Conservation (phyloP, 2,113 vertebrate genomes). For the Hypocryptadius cinnamomeus region DNA sequence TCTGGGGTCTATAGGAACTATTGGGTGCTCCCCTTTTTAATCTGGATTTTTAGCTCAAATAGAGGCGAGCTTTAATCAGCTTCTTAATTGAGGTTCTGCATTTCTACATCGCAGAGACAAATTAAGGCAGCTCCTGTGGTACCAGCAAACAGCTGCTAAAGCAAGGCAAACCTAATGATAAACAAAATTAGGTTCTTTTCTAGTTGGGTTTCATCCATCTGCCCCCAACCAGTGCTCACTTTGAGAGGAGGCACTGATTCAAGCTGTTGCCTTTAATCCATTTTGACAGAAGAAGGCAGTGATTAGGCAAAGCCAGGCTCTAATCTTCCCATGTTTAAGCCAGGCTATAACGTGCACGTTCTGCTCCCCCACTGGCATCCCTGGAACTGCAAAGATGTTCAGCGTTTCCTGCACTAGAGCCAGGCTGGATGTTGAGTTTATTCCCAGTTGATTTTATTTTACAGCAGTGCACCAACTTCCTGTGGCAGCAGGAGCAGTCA, state of each 20-base stretch:
- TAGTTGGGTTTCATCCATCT: conserved; percentile 55
- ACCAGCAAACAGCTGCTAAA: conserved; percentile 30
- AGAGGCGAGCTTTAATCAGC: conserved; percentile 41
- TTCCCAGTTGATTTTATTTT: neutral
- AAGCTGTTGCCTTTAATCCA: conserved; percentile 20
- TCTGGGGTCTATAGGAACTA: neutral
- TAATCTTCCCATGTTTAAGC: conserved; percentile 2
- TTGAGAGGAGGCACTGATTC: neutral
- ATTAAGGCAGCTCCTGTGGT: conserved; percentile 11
- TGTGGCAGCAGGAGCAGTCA: neutral
- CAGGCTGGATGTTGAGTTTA: neutral
- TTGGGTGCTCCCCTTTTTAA: neutral
- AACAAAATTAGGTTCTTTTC: conserved; percentile 40
- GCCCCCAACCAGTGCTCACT: conserved; percentile 43
- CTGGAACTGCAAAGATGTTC: neutral
- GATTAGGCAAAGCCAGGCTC: conserved; percentile 16
- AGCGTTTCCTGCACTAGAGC: neutral
- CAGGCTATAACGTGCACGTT: neutral
- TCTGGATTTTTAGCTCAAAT: neutral
- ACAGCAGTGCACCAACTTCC: neutral
- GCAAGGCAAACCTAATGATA: conserved; percentile 36
- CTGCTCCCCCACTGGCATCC: neutral
- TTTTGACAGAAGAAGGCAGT: neutral
- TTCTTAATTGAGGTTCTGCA: conserved; percentile 29
- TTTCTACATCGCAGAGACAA: conserved; percentile 24